Percentiles rank a stretch among this genome's conserved stretches.
phyloP scores from a whole-genome alignment of 2,797 vertebrate species.

The Apogon hyalosoma region DNA sequence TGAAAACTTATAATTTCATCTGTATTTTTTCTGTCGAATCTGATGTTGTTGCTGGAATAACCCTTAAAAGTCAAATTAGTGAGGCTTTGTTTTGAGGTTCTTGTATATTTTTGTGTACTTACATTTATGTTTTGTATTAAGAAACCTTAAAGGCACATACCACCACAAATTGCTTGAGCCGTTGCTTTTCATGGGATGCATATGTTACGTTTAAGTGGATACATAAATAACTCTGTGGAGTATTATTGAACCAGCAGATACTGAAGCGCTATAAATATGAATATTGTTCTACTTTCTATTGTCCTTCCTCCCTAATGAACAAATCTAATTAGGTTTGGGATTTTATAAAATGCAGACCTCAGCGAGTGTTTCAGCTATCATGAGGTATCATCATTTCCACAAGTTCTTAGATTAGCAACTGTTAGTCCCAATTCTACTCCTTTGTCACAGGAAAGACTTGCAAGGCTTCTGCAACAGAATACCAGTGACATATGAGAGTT shows the following conservation, averaged over 20 bases:
- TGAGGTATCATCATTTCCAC: constrained; percentile 69
- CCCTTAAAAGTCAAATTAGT: no score
- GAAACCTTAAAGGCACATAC: constrained; percentile 20
- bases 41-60: no score
- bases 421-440: constrained; percentile 63
- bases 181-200: constrained; percentile 11
- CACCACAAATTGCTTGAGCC: constrained; percentile 23
- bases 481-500: constrained; percentile 80
- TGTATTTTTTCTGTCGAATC: no score
- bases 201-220: neutral
- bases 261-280: constrained; percentile 52
- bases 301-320: constrained; percentile 36
- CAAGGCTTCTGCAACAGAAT: constrained; percentile 72
- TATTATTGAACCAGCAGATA: constrained; percentile 31
- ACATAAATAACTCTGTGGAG: constrained; percentile 9
- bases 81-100: no score
- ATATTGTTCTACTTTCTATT: constrained; percentile 49
- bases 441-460: constrained; percentile 80
- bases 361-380: constrained; percentile 36
- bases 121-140: neutral
- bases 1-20: no score
- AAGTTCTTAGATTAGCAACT: constrained; percentile 75
- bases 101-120: no score
- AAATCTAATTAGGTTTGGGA: constrained; percentile 69
- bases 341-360: constrained; percentile 47